Percentiles rank a stretch among this genome's conserved stretches.
Conservation (phyloP, 2,797 vertebrate species). For the Aselliscus stoliczkanus region DNA sequence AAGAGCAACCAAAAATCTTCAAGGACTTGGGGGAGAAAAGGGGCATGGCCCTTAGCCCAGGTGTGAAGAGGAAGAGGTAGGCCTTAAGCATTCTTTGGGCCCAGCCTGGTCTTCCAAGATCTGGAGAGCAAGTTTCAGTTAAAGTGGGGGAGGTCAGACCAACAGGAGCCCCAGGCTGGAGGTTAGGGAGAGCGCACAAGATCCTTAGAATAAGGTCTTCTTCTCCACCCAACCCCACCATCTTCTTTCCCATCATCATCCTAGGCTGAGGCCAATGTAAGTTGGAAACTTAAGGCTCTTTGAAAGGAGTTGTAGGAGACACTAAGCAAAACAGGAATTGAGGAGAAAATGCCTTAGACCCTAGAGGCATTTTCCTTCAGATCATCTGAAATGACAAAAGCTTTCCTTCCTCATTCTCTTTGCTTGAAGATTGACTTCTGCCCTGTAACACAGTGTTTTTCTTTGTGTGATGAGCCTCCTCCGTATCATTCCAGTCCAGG, state of each 20-base stretch:
- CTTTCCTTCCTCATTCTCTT: not conserved
- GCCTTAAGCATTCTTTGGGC: not conserved
- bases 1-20: not conserved
- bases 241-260: not conserved
- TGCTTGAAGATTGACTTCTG: not conserved
- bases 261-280: not conserved
- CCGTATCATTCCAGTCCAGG: not conserved
- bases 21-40: not conserved
- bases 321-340: not conserved
- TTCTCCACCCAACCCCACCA: not conserved
- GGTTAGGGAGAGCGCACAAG: not conserved
- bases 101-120: not conserved
- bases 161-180: not conserved
- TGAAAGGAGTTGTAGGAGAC: not conserved
- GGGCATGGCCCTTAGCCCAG: not conserved
- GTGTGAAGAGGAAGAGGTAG: not conserved
- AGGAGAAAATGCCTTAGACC: not conserved
- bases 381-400: not conserved
- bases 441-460: not conserved
- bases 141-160: not conserved
- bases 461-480: conserved; percentile 16
- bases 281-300: not conserved
- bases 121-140: not conserved
- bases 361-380: not conserved
- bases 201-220: not conserved